Evolutionary conservation across 1,140 invertebrate species (phyloP), one percentile per base, ranked within the genome.

Genomic region (Aphaenogaster ashmeadi): DNA sequence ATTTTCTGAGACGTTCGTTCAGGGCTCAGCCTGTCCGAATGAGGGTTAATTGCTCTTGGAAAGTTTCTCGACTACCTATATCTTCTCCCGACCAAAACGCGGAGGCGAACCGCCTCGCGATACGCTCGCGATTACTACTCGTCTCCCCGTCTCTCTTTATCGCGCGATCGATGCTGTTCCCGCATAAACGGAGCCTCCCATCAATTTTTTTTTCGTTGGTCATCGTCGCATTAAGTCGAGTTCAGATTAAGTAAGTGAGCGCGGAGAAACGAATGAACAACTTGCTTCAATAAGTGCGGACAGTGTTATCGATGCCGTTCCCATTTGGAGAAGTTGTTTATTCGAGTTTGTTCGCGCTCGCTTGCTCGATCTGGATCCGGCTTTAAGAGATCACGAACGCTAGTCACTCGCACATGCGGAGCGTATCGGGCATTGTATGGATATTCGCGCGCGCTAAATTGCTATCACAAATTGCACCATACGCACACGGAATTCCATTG

Each of bases 391-490:
- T 18, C 36, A 15, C 58, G 38, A 60, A 60, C 62, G 27, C n/a
- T 74, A 47, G 13, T 11, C 11, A 21, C 27, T 72, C 54, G 62
- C 18, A 50, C 33, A 67, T 13, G 27, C 27, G 33, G 36, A 41
- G 13, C n/a, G 18, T 38, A 84, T 84, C 80, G 80, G n/a, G 54
- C 41, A 84, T 84, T 84, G 54, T 84, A 84, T 84, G 80, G 80
- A 84, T 84, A 84, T 84, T 75, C 27, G 54, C 44, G 56, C 62
- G 47, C 54, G 36, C 36, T 72, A 58, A 62, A 84, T 72, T 64
- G 52, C 54, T 66, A 52, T 64, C 86, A 44, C 79, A 83, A 83
- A 62, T 79, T 64, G 72, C 54, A 56, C n/a, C 15, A 52, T 18
- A 47, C 50, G 47, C 67, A 36, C 18, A 50, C 50, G 52, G 38